Percentiles rank a stretch among this genome's conserved stretches.
These are phyloP conservation scores for Petaurus breviceps DNA, from an alignment of 2,113 vertebrate species.

Conservation along the genomic window DNA sequence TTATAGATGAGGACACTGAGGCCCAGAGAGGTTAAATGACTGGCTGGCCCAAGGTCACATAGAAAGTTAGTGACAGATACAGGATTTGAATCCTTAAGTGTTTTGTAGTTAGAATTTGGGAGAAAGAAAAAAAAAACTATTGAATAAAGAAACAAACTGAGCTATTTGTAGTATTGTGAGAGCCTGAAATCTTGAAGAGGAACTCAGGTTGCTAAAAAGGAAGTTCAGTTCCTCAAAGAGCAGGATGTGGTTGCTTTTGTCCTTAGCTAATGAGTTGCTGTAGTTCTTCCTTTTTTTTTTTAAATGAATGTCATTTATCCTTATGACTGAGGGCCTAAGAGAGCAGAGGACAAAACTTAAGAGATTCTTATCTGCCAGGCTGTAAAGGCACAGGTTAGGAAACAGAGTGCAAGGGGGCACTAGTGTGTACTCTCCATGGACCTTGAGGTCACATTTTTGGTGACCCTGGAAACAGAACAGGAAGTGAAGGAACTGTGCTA, in stretches of 20 bases:
- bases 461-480: not conserved
- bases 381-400: not conserved
- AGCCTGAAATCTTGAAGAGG: not conserved
- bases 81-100: not conserved
- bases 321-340: not conserved
- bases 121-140: not conserved
- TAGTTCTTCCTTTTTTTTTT: not conserved
- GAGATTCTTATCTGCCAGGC: not conserved
- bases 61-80: not conserved
- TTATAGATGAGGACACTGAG: not conserved
- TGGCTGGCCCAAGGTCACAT: not conserved
- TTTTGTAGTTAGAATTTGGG: not conserved
- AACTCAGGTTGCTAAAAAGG: not conserved
- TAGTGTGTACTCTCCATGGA: not conserved
- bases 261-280: fast-evolving
- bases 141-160: not conserved
- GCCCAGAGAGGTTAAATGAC: not conserved
- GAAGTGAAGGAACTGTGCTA: not conserved
- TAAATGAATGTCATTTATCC: not conserved
- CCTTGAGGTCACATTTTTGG: not conserved
- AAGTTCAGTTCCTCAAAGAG: not conserved
- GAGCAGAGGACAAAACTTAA: not conserved
- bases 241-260: conserved; percentile 5
- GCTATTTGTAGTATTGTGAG: not conserved
- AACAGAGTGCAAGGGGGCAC: not conserved